Evolutionary conservation across 2,888 invertebrate genomes (phyloP), one percentile per base, ranked within the genome.

Genomic region (Pyrrhia umbra): DNA sequence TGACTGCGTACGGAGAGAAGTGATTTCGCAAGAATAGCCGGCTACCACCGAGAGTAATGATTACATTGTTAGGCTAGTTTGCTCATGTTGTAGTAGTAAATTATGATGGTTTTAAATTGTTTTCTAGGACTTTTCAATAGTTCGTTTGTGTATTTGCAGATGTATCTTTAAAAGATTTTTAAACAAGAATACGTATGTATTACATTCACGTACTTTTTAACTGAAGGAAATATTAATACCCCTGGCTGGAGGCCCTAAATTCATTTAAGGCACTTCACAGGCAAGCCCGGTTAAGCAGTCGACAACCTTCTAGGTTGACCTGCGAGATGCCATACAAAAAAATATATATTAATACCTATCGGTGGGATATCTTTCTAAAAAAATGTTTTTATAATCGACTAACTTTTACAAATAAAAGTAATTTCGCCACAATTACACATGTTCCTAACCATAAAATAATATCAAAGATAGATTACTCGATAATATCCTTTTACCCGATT

Each of bases 401-500:
- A 50, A 54, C 40, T 40, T 69, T 60, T 47, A 60, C 76, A 71
- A 70, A 71, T 49, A 47, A 47, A 75, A 47, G 42, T 21, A 27
- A 21, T 43, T 56, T 34, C 34, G 27, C 46, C 39, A 30, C 37
- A 37, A 54, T 45, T 23, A 51, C 21, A 15, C 34, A 30, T 40
- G 43, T n/a, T 16, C 15, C 21, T 25, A 55, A 47, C 40, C 23
- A n/a, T 49, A 75, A 39, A 60, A 67, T 57, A 58, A 71, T 52
- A 30, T 59, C 50, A 46, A 30, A 55, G 59, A 68, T 65, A 81
- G 40, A 79, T 68, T 73, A 61, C 46, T 18, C 25, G 62, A 74
- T 77, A 67, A 55, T 65, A 72, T 69, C 59, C 55, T 69, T 56
- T 65, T 60, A 43, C 42, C 18, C 18, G 47, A 47, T 70, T 82